Conservation (phyloP, 2,888 invertebrate species). For the Drepanosiphum platanoidis region DNA sequence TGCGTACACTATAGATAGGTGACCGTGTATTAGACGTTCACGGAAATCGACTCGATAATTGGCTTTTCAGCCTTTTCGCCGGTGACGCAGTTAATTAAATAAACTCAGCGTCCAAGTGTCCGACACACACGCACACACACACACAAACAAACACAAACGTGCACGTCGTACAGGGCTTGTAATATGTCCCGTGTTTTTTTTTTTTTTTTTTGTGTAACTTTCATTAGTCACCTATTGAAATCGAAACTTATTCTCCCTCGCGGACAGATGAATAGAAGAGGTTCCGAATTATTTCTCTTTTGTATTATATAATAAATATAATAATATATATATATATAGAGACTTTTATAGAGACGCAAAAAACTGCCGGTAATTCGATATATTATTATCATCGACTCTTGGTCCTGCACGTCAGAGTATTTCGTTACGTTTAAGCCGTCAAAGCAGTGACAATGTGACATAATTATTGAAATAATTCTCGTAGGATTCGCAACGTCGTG, state of each 20-base stretch:
- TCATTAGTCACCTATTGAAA: slow-evolving; percentile 26
- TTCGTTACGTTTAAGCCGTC: no score
- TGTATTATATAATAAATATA: no score
- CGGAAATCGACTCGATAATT: no score
- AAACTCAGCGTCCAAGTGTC: neutral
- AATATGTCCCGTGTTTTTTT: neutral
- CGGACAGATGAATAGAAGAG: neutral
- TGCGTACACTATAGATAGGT: neutral
- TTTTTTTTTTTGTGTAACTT: neutral
- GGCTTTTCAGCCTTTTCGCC: neutral
- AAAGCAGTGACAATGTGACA: no score
- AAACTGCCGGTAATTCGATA: slow-evolving; percentile 1
- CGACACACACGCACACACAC: neutral
- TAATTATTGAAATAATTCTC: no score
- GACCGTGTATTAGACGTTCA: no score
- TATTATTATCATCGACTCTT: neutral
- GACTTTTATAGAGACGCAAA: neutral
- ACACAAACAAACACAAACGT: neutral
- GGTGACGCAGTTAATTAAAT: neutral
- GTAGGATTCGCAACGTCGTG: no score
- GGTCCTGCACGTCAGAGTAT: neutral
- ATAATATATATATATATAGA: no score
- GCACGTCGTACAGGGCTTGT: no score
- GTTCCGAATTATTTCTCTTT: no score
- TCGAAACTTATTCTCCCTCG: slow-evolving; percentile 3